These are phyloP conservation scores for Lophochroa leadbeateri DNA, from an alignment of 2,113 vertebrate genomes.

Conservation along the genomic window DNA sequence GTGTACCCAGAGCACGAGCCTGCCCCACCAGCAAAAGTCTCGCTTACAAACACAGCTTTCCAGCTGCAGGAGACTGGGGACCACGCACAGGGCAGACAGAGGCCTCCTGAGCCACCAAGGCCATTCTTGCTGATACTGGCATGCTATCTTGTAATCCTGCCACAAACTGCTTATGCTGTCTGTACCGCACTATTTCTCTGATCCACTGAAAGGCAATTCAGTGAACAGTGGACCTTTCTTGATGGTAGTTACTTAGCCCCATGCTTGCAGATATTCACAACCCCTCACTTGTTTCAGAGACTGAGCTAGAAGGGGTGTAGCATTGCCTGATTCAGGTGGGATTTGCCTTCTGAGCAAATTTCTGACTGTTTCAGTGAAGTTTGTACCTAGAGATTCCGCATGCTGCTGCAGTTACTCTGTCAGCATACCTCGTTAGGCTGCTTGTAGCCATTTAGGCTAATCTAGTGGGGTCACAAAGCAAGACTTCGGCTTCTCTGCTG, in stretches of 20 bases:
- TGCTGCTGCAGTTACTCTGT: neutral
- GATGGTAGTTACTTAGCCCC: neutral
- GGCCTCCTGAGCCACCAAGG: neutral
- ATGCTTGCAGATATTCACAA: accelerated
- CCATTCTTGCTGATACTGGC: neutral
- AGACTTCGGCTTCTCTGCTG: neutral
- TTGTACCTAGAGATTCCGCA: neutral
- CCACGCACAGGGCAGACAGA: neutral
- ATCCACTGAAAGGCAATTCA: neutral
- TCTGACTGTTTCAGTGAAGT: neutral
- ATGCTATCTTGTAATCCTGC: neutral
- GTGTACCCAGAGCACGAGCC: neutral
- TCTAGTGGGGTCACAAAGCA: neutral
- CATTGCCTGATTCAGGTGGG: neutral
- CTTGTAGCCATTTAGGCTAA: neutral
- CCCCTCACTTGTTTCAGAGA: neutral
- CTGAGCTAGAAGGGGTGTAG: neutral
- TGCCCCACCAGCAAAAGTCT: neutral
- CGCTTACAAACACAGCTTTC: neutral
- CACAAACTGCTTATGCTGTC: neutral
- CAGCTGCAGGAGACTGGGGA: neutral
- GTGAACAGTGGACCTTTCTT: neutral
- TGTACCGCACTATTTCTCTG: neutral
- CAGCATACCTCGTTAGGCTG: neutral
- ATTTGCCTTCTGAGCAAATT: neutral